Base-by-base conservation (phyloP, 2,888 invertebrate species). In the Margaritifera margaritifera region DNA sequence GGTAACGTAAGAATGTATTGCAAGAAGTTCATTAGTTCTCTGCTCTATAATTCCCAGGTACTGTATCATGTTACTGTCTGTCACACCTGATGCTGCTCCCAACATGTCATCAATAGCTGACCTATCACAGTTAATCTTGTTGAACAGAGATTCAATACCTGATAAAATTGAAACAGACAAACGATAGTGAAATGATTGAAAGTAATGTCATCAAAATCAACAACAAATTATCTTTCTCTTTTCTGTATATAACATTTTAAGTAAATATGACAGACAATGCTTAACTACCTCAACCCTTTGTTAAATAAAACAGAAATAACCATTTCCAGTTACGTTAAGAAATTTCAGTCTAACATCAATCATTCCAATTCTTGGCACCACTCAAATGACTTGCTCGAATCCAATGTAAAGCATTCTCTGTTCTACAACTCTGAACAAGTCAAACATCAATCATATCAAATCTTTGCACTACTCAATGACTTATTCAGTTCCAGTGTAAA, bases 31-130 rank as follows among this genome's bases (percentile, higher is more conserved):
- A 52, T 92, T 92, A 22, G 94, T 93, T 68, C 93, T 93, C 86
- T 94, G 93, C 86, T 96, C 96, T 76, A 97, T 92, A 57, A 95
- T 93, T 78, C 94, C 94, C 82, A 96, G 92, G 87, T 95, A 95
- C 20, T 96, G 92, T 70, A 94, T 92, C 1, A 94, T 94, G 90
- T 96, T 97, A 81, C 93, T 94, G 56, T 96, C 93, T 25, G 92
- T 92, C n/a, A 94, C 92, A 67, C 94, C 93, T 27, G 93, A 92
- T 6, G 85, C 80, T 59, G 95, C 92, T 87, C 88, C 85, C 68
- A 88, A 76, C 84, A 87, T 86, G 73, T 86, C 87, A 64, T 87
- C 85, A 65, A 88, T 88, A n/a, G 86, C 84, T 6, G 84, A 92
- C 62, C 94, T 93, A 80, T 94, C 93, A 88, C 95, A 95, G 56